phyloP scores from a whole-genome alignment of 2,797 vertebrate species.

The Pseudomugil gertrudae region DNA sequence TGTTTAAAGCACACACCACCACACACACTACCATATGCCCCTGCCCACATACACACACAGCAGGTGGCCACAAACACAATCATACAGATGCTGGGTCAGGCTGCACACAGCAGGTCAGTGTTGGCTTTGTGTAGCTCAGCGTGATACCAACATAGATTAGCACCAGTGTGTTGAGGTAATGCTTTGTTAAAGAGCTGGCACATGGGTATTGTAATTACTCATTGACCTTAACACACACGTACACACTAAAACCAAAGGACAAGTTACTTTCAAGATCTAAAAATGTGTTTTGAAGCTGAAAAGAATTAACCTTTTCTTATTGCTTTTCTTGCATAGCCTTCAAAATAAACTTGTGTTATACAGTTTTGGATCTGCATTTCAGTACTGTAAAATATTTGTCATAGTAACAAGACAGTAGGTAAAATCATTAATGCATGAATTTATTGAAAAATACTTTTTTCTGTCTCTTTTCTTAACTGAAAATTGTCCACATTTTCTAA shows the following conservation, averaged over 20 bases:
- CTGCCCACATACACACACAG: slow-evolving; percentile 40
- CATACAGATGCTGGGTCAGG: slow-evolving; percentile 72
- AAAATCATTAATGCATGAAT: not conserved
- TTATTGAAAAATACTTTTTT: too few relatives aligned
- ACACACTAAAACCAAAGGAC: slow-evolving; percentile 23
- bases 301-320: not conserved
- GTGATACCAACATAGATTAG: slow-evolving; percentile 66
- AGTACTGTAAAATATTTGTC: not conserved
- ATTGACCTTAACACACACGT: slow-evolving; percentile 50
- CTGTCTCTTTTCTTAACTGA: too few relatives aligned
- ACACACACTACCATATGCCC: slow-evolving; percentile 7
- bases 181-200: slow-evolving; percentile 57
- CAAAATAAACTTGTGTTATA: not conserved
- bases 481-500: too few relatives aligned
- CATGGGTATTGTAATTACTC: slow-evolving; percentile 60
- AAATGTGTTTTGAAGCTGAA: not conserved
- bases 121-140: slow-evolving; percentile 67
- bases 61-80: slow-evolving; percentile 64
- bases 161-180: slow-evolving; percentile 64
- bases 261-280: not conserved
- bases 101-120: slow-evolving; percentile 70
- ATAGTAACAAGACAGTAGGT: not conserved
- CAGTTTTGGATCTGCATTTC: not conserved
- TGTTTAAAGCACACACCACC: slow-evolving; percentile 15
- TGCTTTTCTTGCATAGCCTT: not conserved